Evolutionary conservation across 2,888 invertebrate genomes (phyloP), one percentile per base, ranked within the genome.

Genomic region (Eremobia ochroleuca): DNA sequence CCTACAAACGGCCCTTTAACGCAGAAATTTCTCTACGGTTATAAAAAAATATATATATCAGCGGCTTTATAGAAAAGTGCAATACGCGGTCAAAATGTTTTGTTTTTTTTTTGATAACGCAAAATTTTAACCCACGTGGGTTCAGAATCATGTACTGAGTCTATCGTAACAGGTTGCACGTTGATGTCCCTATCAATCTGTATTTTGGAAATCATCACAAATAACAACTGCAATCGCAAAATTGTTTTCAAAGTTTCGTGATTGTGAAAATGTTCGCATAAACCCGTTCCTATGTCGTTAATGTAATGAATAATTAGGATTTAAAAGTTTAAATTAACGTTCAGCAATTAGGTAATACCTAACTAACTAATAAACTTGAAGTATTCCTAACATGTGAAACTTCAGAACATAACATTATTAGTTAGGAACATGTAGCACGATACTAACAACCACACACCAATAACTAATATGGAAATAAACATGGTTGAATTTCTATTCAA

Each of bases 331-430:
- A 21, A 43, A 25, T 55, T 65, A 40, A 37, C 15, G 64, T 58
- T 40, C 65, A 65, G 25, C 49, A n/a, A 64, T 58, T 40, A 65
- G 52, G 28, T 31, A 64, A 58, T 59, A 59, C 18, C 25, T 31
- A 52, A 11, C 15, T 49, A 43, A 43, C 37, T 55, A 49, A 68
- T 62, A 37, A 55, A 71, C 59, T 71, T 77, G n/a, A 34, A 1
- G 43, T 66, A 61, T 66, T 71, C 15, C 55, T 40, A 83, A 52
- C 58, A 52, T 8, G 25, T 21, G n/a, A 71, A 81, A 83, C 61
- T 83, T 83, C 18, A 15, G 34, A 70, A 83, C 25, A 55, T 49
- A 70, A 66, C 59, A 52, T 43, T 34, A 79, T 78, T 78, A 83
- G 55, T 49, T 71, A 21, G 4, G 0, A 81, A 8, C 46, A 25